Conservation (phyloP, 2,113 vertebrate species). For the Cebus imitator region DNA sequence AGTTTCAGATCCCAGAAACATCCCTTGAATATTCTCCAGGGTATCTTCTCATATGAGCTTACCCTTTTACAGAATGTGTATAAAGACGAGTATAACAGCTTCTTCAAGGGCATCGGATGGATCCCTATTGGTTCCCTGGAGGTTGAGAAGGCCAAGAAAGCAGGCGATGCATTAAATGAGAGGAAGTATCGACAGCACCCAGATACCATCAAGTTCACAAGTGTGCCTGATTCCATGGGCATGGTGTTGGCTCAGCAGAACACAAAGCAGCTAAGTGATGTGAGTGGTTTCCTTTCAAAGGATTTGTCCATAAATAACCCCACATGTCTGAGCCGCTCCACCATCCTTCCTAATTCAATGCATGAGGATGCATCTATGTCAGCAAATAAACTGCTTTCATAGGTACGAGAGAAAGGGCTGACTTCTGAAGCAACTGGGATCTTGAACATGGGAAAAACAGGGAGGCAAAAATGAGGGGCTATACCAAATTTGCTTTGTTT, state of each 20-base stretch:
- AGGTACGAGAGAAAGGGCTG: background rate
- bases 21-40: background rate
- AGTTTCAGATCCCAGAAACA: background rate
- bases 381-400: background rate
- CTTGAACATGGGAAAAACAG: background rate
- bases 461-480: background rate
- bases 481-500: background rate
- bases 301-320: background rate
- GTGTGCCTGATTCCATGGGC: constrained; percentile 84
- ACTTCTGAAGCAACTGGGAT: background rate
- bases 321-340: background rate
- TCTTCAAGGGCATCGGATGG: constrained; percentile 87
- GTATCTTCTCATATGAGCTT: background rate
- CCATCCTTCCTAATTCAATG: background rate
- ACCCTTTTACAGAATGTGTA: constrained; percentile 82
- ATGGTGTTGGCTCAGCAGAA: constrained; percentile 86
- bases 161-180: constrained; percentile 84
- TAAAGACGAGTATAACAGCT: constrained; percentile 86
- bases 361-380: background rate
- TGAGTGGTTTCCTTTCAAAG: constrained; percentile 72
- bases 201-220: constrained; percentile 86
- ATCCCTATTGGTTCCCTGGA: constrained; percentile 86
- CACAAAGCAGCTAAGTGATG: constrained; percentile 87
- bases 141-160: constrained; percentile 86
- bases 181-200: constrained; percentile 87